A percentile compares a stretch with the other conserved stretches of the same genome.
Conservation (phyloP, 23 tunicate genomes). For the Styela plicata region DNA sequence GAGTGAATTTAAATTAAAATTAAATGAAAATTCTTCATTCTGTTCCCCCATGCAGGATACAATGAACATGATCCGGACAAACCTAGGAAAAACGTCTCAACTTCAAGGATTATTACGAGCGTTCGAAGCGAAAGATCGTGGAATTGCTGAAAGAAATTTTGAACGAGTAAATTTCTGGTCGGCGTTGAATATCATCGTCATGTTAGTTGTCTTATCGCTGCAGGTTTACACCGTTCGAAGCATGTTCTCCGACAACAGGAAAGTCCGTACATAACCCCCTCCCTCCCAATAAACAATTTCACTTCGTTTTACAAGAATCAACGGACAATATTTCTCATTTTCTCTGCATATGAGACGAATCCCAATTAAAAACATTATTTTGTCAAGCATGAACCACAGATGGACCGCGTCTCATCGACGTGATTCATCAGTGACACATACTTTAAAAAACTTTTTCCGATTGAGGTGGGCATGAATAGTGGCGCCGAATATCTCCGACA, state of each 20-base stretch:
- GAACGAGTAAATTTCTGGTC: conserved; percentile 88
- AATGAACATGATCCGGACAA: conserved; percentile 47
- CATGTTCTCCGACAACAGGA: conserved; percentile 81
- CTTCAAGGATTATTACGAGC: conserved; percentile 70
- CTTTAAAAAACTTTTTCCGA: background rate
- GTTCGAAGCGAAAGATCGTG: conserved; percentile 84
- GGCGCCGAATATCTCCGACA: too few relatives aligned
- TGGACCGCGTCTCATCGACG: too few relatives aligned
- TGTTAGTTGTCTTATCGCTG: conserved; percentile 59
- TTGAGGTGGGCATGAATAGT: too few relatives aligned
- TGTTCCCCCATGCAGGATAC: conserved; percentile 40
- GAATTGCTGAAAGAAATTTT: conserved; percentile 75
- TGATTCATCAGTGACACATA: too few relatives aligned
- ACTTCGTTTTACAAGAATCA: too few relatives aligned
- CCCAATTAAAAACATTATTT: background rate
- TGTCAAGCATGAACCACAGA: too few relatives aligned
- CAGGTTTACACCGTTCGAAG: conserved; percentile 78
- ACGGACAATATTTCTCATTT: background rate
- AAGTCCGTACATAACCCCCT: conserved; percentile 64
- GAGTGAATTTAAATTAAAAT: background rate
- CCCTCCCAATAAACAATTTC: too few relatives aligned
- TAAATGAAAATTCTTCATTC: background rate
- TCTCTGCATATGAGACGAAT: background rate
- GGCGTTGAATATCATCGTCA: conserved; percentile 57
- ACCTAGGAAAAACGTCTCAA: conserved; percentile 80